Base-by-base conservation (phyloP, 2,113 vertebrate genomes). In the Tupaia chinensis region DNA sequence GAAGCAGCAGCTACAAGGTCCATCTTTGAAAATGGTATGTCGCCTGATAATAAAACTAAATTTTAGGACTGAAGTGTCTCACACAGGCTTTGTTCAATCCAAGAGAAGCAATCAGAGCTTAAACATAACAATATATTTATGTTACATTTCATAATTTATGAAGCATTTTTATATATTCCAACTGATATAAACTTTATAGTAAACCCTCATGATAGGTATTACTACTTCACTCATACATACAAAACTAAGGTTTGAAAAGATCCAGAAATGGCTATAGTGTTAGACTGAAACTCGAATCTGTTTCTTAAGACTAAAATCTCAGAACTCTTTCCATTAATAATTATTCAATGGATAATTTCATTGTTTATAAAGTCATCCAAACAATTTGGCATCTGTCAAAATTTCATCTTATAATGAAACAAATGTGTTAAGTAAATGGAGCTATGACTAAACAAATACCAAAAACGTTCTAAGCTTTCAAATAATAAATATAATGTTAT, bases 361-460 rank as follows among this genome's bases (percentile, higher is more conserved):
- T 58, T 94, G 94, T 58, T 74, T 95, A 92, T 61, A 93, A 85
- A 91, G 89, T 89, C 89, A 80, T 15, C 63, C 76, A 89, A 86
- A 87, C 16, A 89, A 73, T 8, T 14, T 15, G 3, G n/a, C 78
- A 44, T 96, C 9, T 80, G 11, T 90, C 53, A 93, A 85, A 91
- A 92, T 93, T 93, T 95, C 83, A 95, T 58, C 66, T 72, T 85
- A 94, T 34, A 95, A 84, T 78, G 53, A 82, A 92, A 6, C 16
- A 84, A 87, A 96, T 65, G 3, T 91, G 34, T 32, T 82, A 89
- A 82, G 58, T 44, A 94, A 92, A 92, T 11, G 85, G 5, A 87
- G 14, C 73, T 77, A 73, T 81, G 60, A 95, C 77, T 92, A 91
- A 97, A 78, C 15, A 72, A 22, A 54, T 79, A 79, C 34, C 56